Evolutionary conservation across 64 coral and sea anemone species (phyloP), one percentile per base, ranked within the genome.

Genomic region (Actinia equina): DNA sequence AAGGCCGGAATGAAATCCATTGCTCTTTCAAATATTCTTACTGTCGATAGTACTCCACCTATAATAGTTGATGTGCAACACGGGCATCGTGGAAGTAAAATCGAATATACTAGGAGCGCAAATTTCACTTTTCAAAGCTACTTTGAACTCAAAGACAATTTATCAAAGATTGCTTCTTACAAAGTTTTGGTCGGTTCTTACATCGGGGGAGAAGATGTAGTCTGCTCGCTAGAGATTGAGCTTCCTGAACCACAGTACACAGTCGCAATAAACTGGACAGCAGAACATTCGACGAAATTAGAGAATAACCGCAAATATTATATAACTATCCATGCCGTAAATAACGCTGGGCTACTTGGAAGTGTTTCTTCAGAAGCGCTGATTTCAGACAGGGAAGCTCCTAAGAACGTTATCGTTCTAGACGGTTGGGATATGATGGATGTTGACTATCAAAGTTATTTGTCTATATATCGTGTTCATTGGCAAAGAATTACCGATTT

Each of bases 401-500:
- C 96, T 25, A 89, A 85, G 71, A 83, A 90, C 30, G 93, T 86
- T 43, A 25, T 92, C 37, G 86, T 98, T 56, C 81, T 93, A 13
- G 96, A 98, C 60, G 96, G 96, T 22, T 98, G 96, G 96, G 93
- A 90, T 15, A 81, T 71, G 30, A 70, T 67, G 30, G 96, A 98
- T 78, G 88, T 87, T n/a, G 77, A 93, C 14, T 93, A 98, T 58
- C 96, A 98, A 44, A 92, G 89, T 22, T 98, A 86, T 25, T 87
- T 90, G 0, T 89, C 91, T 7, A 79, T 98, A 9, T 98, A 90
- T 52, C 96, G 96, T 43, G 90, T 90, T 30, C 93, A 98, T 63
- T 98, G 96, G 96, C 89, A 89, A 63, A 93, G 90, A 43, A 64
- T 98, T n/a, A 88, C 15, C 69, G 96, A 98, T 26, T 92, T 95